These are phyloP conservation scores for Scaptomyza hsui DNA, from an alignment of 1,140 invertebrate species.

Conservation along the genomic window DNA sequence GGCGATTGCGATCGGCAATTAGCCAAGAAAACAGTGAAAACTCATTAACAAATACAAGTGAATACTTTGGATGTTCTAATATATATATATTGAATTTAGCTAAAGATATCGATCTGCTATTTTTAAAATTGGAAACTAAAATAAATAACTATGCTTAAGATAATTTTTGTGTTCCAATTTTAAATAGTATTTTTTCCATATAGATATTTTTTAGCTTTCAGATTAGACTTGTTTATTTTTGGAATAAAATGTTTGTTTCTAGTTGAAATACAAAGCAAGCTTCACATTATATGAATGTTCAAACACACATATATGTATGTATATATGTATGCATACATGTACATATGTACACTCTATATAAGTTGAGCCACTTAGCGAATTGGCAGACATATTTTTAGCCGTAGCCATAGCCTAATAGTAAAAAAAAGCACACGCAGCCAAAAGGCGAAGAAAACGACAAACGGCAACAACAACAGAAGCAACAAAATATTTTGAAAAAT, in stretches of 20 bases:
- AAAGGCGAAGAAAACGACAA: slow-evolving; percentile 16
- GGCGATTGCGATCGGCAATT: slow-evolving; percentile 31
- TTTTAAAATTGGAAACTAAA: too few relatives aligned
- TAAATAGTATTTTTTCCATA: too few relatives aligned
- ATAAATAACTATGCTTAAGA: too few relatives aligned
- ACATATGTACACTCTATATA: slow-evolving; percentile 14
- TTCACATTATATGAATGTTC: slow-evolving; percentile 7
- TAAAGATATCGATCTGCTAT: too few relatives aligned
- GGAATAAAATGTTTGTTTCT: too few relatives aligned
- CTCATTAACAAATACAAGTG: slow-evolving; percentile 10
- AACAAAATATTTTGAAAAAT: not conserved
- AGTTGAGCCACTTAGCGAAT: slow-evolving; percentile 74
- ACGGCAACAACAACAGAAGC: slow-evolving; percentile 26
- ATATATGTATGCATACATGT: not conserved
- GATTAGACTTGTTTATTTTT: too few relatives aligned
- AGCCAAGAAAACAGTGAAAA: slow-evolving; percentile 4
- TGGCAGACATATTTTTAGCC: slow-evolving; percentile 77
- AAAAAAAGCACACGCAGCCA: slow-evolving; percentile 58
- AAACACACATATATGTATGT: not conserved
- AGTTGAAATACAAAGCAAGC: not conserved
- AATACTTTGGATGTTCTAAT: too few relatives aligned
- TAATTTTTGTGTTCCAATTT: too few relatives aligned
- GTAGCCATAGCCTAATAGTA: slow-evolving; percentile 57
- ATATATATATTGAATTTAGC: too few relatives aligned
- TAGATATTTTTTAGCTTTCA: too few relatives aligned